Evolutionary conservation across 2,797 vertebrate species (phyloP), one percentile per base, ranked within the genome.

Genomic region (Holocentrus rufus): DNA sequence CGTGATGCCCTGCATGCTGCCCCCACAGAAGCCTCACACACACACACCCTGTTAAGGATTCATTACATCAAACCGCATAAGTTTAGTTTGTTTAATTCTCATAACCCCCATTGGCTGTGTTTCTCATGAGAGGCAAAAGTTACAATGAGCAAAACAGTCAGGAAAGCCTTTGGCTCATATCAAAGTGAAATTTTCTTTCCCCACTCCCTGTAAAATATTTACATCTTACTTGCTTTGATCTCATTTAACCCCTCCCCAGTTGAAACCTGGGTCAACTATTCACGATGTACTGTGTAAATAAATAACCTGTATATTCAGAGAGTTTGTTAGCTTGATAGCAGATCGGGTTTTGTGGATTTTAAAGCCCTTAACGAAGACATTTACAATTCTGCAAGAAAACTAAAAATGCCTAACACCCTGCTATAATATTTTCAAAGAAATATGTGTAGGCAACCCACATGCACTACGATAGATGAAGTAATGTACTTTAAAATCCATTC

Each of bases 161-260:
- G 75, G 42, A 77, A 61, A 74, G 77, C 70, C 82, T 86, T 75
- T 1, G 39, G 67, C 77, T 82, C 36, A 63, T 44, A 34, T 54
- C 68, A 59, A 77, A 78, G 61, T 70, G 73, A 52, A 70, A 58
- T 68, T 65, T 61, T 30, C 20, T 59, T 53, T 74, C 50, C 39
- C 2, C 8, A 5, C 27, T 64, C 44, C 57, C 11, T 9, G 20
- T 87, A 46, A 84, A 84, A 81, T 68, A 87, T 85, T 75, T 79
- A 86, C 65, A 64, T 66, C 70, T 76, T 42, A 71, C 42, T 23
- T 20, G 39, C 80, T 85, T 88, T 87, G 76, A 87, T 85, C 75
- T 73, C 6, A 1, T 72, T 82, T 80, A 74, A 72, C 64, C 65
- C 56, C 56, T 42, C 25, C 65, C 7, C 31, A 68, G 58, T 74